Conservation (phyloP, 2,113 vertebrate genomes). For the Polyodon spathula region DNA sequence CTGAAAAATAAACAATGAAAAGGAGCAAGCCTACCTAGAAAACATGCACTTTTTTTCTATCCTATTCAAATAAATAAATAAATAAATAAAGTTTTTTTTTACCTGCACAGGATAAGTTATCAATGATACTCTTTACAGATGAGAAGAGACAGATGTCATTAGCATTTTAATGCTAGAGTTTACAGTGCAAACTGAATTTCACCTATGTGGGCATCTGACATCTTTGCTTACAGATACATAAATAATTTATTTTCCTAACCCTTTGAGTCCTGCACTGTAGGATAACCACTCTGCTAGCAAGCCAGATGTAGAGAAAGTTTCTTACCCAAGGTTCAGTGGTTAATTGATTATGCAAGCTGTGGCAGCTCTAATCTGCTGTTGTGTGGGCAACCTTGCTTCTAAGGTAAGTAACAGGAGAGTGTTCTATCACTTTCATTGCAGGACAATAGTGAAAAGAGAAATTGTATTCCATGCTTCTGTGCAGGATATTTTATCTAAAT, state of each 20-base stretch:
- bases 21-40: too few species aligned
- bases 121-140: neutral
- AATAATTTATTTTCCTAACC: neutral
- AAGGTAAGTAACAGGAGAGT: neutral
- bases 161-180: neutral
- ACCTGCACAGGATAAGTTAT: neutral
- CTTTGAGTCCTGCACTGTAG: neutral
- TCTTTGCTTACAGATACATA: neutral
- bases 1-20: too few species aligned
- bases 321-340: neutral
- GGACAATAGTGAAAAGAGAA: too few species aligned
- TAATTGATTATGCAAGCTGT: neutral
- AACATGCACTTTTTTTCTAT: neutral
- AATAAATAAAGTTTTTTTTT: neutral
- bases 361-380: neutral
- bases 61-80: too few species aligned
- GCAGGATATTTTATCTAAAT: too few species aligned
- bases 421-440: neutral
- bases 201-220: neutral
- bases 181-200: slow-evolving; percentile 1
- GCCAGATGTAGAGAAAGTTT: neutral
- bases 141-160: neutral
- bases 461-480: too few species aligned
- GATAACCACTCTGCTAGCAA: neutral
- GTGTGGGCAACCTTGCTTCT: neutral